Evolutionary conservation across 1,140 invertebrate species (phyloP), one percentile per base, ranked within the genome.

Genomic region (Drosophila miranda): DNA sequence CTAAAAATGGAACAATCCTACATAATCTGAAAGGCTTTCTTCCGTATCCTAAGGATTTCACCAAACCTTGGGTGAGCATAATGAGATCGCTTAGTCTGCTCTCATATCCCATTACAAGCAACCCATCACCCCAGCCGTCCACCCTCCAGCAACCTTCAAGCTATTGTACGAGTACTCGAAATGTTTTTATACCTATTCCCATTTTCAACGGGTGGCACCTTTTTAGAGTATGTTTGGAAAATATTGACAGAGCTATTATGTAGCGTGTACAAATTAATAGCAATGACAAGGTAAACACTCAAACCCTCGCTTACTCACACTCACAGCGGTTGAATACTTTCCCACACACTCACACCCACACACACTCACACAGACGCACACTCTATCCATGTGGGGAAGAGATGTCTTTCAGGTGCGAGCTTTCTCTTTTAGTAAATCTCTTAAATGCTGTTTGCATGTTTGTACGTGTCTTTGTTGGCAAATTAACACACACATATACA

Each of bases 161-260:
- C 7, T 9, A 6, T 3, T 38, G 26, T 14, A 6, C 23, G 14
- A 38, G 19, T 16, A 14, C 14, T 42, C 13, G 2, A 49, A 34
- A 51, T 34, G 21, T 42, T 45, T 21, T 52, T 30, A 62, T 58
- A 56, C 55, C 42, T 41, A 46, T 48, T 75, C 59, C 58, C 59
- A 77, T 74, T 76, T 58, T 23, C 42, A 56, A 44, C 52, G 51
- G 48, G 60, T 51, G 53, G 45, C 46, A 61, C 58, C 75, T 74
- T 77, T 84, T 77, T 70, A 66, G 44, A 81, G 81, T 78, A 77
- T 80, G 74, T 86, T 82, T 55, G 42, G 30, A 77, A 84, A 84
- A 84, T 84, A 84, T 84, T 84, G 81, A 84, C 81, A 78, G 57
- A 81, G 81, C 81, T 67, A 86, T 84, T 84, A 86, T 77, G 81